A percentile compares a stretch with the other conserved stretches of the same genome.
phyloP scores from a whole-genome alignment of 2,113 vertebrate genomes.

The Arenaria interpres region DNA sequence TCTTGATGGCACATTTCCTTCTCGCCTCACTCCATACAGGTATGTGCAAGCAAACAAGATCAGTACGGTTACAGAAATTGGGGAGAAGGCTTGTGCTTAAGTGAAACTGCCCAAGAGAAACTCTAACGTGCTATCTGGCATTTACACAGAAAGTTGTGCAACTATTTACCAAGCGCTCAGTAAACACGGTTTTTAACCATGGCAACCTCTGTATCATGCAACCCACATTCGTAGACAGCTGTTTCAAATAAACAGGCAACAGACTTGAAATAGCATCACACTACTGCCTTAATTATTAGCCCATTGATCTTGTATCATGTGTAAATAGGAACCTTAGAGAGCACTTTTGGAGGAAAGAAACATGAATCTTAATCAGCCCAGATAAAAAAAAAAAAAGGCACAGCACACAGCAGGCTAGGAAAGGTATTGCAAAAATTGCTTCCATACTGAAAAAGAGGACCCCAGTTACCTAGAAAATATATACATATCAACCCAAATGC shows the following conservation, averaged over 20 bases:
- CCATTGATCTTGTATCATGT: background rate
- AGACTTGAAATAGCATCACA: background rate
- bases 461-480: background rate
- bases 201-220: background rate
- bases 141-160: constrained; percentile 31
- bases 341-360: background rate
- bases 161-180: constrained; percentile 1
- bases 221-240: background rate
- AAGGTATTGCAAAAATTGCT: background rate
- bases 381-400: background rate
- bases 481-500: background rate
- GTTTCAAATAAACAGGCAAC: background rate
- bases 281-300: background rate
- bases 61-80: background rate
- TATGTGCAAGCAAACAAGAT: background rate
- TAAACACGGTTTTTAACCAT: background rate
- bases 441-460: background rate
- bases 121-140: background rate
- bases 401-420: background rate
- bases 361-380: background rate
- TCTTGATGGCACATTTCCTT: background rate
- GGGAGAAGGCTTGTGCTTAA: background rate
- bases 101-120: background rate
- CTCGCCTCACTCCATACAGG: rapidly evolving
- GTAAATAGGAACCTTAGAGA: background rate